A percentile compares a stretch with the other conserved stretches of the same genome.
phyloP scores from a whole-genome alignment of 2,113 vertebrate species.

The Myrmophylax atrothorax region DNA sequence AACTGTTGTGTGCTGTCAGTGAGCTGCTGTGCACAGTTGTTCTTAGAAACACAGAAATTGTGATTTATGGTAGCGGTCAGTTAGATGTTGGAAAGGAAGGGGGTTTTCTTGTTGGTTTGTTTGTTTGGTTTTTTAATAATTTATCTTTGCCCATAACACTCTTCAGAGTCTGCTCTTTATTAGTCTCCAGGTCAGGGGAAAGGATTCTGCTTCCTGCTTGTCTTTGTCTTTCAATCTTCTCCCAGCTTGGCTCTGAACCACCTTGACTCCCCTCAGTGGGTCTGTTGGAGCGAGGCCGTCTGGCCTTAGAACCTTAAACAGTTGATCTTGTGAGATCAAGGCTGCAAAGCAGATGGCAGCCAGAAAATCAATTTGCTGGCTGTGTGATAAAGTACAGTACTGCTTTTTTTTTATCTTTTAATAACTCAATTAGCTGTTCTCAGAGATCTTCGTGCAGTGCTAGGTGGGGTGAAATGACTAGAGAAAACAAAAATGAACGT shows the following conservation, averaged over 20 bases:
- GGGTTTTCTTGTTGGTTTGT: rapidly evolving
- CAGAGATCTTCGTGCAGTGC: background rate
- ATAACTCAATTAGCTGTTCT: background rate
- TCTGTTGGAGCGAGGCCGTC: background rate
- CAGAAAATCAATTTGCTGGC: background rate
- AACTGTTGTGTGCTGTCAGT: background rate
- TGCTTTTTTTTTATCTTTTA: background rate
- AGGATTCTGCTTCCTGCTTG: background rate
- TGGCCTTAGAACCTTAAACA: background rate
- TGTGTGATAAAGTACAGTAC: background rate
- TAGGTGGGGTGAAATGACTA: background rate
- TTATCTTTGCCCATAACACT: background rate
- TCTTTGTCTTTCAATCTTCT: background rate
- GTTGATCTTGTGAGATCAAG: background rate
- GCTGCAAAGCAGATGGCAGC: background rate
- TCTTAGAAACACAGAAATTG: background rate
- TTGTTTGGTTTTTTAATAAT: background rate
- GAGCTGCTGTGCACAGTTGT: background rate
- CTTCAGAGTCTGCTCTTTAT: background rate
- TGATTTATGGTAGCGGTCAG: background rate
- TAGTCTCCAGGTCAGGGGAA: background rate
- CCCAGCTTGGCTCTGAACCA: background rate
- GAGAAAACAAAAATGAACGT: background rate
- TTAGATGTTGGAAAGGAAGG: background rate
- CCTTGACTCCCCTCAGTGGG: background rate